These are phyloP conservation scores for Panthera tigris DNA, from an alignment of 2,113 vertebrate species.

Conservation along the genomic window DNA sequence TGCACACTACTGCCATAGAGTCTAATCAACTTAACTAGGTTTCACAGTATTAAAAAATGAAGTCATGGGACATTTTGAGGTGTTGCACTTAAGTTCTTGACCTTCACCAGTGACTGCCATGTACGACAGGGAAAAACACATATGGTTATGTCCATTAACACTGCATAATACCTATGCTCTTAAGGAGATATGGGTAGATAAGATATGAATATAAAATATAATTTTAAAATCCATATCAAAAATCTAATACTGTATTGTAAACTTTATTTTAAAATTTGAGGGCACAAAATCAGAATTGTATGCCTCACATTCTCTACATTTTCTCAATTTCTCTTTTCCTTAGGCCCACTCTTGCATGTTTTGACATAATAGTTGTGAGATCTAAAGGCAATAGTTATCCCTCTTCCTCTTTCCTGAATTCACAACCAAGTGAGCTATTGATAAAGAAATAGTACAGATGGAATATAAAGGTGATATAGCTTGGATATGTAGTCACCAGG, in stretches of 20 bases:
- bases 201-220: neutral
- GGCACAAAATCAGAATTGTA: neutral
- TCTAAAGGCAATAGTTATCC: neutral
- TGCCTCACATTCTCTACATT: neutral
- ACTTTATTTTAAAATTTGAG: neutral
- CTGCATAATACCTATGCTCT: neutral
- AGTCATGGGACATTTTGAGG: constrained; percentile 25
- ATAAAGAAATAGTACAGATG: neutral
- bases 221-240: neutral
- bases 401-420: neutral
- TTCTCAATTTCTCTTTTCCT: neutral
- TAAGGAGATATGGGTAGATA: neutral
- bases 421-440: neutral
- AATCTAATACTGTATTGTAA: neutral
- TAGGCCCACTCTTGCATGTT: neutral
- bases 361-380: neutral
- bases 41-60: constrained; percentile 16
- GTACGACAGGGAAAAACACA: neutral
- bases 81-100: neutral
- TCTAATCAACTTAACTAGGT: neutral
- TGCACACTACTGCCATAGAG: neutral
- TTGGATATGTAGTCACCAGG: neutral
- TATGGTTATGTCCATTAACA: neutral
- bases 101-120: neutral
- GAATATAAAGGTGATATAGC: neutral